phyloP scores from a whole-genome alignment of 2,113 vertebrate genomes.

The Rhodinocichla rosea region DNA sequence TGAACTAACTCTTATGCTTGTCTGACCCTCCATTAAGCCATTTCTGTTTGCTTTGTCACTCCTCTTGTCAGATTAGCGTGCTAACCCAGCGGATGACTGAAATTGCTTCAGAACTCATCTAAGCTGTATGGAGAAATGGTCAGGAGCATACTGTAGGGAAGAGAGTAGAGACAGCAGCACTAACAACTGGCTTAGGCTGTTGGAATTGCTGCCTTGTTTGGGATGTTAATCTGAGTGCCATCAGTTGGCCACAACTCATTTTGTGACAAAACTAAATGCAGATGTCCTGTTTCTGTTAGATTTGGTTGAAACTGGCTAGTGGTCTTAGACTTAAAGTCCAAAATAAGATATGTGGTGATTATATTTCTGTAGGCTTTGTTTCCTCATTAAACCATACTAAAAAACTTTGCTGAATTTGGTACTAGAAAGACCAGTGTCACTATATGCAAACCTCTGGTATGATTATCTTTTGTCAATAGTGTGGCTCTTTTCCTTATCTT shows the following conservation, averaged over 20 bases:
- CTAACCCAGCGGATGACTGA: not conserved
- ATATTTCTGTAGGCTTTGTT: not conserved
- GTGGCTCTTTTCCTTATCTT: not conserved
- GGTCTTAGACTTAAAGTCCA: not conserved
- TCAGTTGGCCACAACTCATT: not conserved
- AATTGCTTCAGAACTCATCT: not conserved
- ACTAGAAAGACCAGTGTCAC: not conserved
- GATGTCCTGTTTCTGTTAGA: not conserved
- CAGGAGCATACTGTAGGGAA: not conserved
- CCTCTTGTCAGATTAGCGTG: not conserved
- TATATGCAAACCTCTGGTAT: not conserved
- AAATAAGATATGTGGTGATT: not conserved
- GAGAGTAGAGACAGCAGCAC: not conserved
- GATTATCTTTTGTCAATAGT: not conserved
- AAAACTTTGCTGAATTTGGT: not conserved
- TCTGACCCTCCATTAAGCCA: not conserved
- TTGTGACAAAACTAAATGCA: not conserved
- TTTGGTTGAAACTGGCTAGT: not conserved
- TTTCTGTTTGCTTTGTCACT: slow-evolving; percentile 1
- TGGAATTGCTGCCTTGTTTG: not conserved
- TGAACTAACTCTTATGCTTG: not conserved
- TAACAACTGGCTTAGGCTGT: not conserved
- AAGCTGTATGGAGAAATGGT: not conserved
- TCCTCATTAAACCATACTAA: not conserved
- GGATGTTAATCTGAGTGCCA: not conserved